Evolutionary conservation across 92 coral and sea anemone genomes (phyloP).

Genomic region (Zoanthus sansibaricus): DNA sequence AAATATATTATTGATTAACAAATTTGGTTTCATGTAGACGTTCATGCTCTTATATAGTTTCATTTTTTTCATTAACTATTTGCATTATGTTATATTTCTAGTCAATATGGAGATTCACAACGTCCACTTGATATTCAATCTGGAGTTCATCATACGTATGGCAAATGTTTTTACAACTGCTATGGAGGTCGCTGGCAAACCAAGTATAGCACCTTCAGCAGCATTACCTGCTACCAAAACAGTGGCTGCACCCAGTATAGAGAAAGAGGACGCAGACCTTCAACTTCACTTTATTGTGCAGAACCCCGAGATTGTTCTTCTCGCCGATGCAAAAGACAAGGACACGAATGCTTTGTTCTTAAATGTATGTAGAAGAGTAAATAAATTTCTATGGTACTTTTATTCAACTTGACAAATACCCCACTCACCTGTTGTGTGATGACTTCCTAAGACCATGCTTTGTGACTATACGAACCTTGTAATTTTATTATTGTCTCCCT

Average conservation of each 20-base stretch:
- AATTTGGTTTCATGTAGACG: too few relatives aligned
- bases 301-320: conserved; percentile 90
- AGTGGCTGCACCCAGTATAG: conserved; percentile 48
- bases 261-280: conserved; percentile 74
- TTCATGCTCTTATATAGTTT: too few relatives aligned
- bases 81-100: not conserved
- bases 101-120: conserved; percentile 76
- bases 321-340: conserved; percentile 95
- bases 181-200: conserved; percentile 61
- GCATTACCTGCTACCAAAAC: conserved; percentile 40
- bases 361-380: conserved; percentile 64
- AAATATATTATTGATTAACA: too few relatives aligned
- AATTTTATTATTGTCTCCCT: too few relatives aligned
- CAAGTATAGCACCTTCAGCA: conserved; percentile 18
- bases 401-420: too few relatives aligned
- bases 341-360: conserved; percentile 89
- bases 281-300: conserved; percentile 73
- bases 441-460: too few relatives aligned
- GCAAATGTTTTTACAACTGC: conserved; percentile 88
- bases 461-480: too few relatives aligned
- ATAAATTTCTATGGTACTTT: not conserved
- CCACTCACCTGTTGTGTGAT: too few relatives aligned
- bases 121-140: conserved; percentile 77
- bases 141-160: conserved; percentile 84
- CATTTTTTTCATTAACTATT: too few relatives aligned